Evolutionary conservation across 1,140 invertebrate genomes (phyloP).

Genomic region (Monochamus saltuarius): DNA sequence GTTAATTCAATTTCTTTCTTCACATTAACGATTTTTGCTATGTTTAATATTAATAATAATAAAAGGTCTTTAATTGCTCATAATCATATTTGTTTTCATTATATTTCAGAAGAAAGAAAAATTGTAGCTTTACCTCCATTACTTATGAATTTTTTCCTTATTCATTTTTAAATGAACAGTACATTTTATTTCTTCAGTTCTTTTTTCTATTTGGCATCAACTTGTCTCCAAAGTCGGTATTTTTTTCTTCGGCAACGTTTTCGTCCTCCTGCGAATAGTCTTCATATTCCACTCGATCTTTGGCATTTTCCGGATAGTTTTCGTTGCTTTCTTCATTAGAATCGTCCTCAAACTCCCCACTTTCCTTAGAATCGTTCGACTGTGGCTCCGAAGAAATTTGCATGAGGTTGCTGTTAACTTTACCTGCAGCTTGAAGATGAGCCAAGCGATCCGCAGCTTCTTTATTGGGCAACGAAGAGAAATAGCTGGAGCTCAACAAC

Average conservation of each 20-base stretch:
- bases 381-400: slow-evolving; percentile 3
- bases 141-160: too few species aligned
- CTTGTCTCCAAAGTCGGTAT: slow-evolving; percentile 22
- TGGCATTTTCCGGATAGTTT: slow-evolving; percentile 21
- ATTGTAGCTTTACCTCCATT: too few species aligned
- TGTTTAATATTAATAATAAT: too few species aligned
- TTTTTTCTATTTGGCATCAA: slow-evolving; percentile 23
- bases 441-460: slow-evolving; percentile 58
- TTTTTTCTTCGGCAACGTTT: slow-evolving; percentile 2
- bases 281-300: slow-evolving; percentile 34
- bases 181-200: neutral
- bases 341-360: slow-evolving; percentile 27
- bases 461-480: slow-evolving; percentile 55
- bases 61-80: too few species aligned
- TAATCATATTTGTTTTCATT: too few species aligned
- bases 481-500: slow-evolving; percentile 31
- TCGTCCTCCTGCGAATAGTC: slow-evolving; percentile 36
- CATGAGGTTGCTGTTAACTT: slow-evolving; percentile 44
- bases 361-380: slow-evolving; percentile 42
- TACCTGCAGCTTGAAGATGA: slow-evolving; percentile 56
- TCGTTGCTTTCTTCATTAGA: slow-evolving; percentile 24
- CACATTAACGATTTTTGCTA: too few species aligned
- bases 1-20: too few species aligned
- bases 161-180: too few species aligned
- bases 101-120: too few species aligned